These are phyloP conservation scores for Hydriomena furcata DNA, from an alignment of 2,888 invertebrate species.

Conservation along the genomic window DNA sequence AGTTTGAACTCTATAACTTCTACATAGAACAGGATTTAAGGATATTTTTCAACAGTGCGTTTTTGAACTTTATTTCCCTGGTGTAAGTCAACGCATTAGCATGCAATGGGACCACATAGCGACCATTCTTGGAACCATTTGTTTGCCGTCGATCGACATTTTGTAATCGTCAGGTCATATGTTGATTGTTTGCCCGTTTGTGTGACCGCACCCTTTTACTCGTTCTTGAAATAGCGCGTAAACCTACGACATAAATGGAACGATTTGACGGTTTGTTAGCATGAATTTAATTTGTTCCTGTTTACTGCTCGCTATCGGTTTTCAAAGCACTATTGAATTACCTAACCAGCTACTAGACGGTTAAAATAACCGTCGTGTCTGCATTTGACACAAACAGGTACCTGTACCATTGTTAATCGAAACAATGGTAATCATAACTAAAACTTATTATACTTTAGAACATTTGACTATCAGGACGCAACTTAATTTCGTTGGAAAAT, in stretches of 20 bases:
- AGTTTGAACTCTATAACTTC: constrained; percentile 16
- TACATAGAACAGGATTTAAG: constrained; percentile 14
- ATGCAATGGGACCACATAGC: constrained; percentile 57
- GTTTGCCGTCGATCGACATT: constrained; percentile 56
- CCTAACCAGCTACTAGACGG: neutral
- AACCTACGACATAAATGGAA: constrained; percentile 24
- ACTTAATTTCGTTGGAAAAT: too few species aligned
- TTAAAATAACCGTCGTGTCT: too few species aligned
- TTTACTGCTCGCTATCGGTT: constrained; percentile 5
- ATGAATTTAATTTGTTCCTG: constrained; percentile 13
- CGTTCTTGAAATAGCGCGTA: constrained; percentile 33
- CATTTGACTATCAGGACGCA: too few species aligned
- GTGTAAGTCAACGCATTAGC: constrained; percentile 56
- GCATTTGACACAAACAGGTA: too few species aligned
- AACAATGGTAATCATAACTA: too few species aligned
- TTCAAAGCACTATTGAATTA: constrained; percentile 6
- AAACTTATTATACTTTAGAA: too few species aligned
- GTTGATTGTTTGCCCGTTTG: constrained; percentile 52
- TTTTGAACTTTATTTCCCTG: constrained; percentile 29
- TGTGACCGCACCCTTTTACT: constrained; percentile 30
- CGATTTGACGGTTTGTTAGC: constrained; percentile 10
- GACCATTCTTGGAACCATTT: constrained; percentile 56
- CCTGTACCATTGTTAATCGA: too few species aligned
- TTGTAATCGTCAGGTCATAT: constrained; percentile 45
- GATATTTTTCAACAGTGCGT: constrained; percentile 24